Base-by-base conservation (phyloP, 2,888 invertebrate species). In the Agriotes lineatus region DNA sequence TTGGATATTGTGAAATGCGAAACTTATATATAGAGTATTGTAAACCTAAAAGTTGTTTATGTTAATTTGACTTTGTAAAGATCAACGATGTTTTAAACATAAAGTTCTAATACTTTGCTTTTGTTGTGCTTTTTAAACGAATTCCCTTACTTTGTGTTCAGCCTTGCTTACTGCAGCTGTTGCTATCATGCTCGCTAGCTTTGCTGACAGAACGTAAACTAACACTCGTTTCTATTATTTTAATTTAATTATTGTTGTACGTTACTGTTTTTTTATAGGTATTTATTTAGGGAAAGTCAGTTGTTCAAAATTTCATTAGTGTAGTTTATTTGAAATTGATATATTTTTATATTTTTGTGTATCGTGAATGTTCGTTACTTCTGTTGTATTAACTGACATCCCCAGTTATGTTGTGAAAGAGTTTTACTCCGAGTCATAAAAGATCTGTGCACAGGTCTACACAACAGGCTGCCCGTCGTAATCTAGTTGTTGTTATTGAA, bases 401-500 rank as follows among this genome's bases (percentile, higher is more conserved):
- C 71, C 72, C 63, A 68, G 70, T 72, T 72, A 69, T 72, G 69
- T 69, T 69, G 65, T 69, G 65, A 66, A 65, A 64, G 52, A 63
- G 65, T 70, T 70, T 63, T 70, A 65, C 69, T 66, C 62, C 42
- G 52, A 68, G 69, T 70, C 66, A 69, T 66, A 57, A 66, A 37
- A 35, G 65, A 60, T 57, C 62, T 70, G 62, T 61, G 48, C 70
- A 76, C 80, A 74, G 76, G 75, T 76, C 77, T 75, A 74, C 74
- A 76, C 79, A 80, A 79, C 81, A 81, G 76, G 79, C 79, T 80
- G 78, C 78, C 80, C 79, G 77, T 80, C 80, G 79, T 78, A 80
- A 81, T 79, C 80, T 84, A 84, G 83, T 82, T 84, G 84, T 84
- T 83, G 83, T 84, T 85, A 83, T 82, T 81, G 79, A 81, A 80